Conservation (phyloP, 2,113 vertebrate genomes). For the zebrafish (Danio rerio) region DNA sequence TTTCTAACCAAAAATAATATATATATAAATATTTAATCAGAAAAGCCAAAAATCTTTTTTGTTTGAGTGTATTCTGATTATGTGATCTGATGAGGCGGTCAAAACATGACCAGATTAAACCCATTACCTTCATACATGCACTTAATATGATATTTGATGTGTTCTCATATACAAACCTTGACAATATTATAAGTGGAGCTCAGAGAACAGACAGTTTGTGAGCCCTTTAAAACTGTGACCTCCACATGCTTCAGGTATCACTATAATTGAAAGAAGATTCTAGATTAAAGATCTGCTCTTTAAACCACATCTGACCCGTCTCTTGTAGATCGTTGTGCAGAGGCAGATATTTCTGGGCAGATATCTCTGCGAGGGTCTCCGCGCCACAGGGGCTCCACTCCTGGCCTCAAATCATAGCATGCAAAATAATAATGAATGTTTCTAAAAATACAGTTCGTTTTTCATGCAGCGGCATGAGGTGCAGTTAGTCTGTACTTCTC, state of each 20-base stretch:
- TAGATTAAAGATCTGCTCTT: not conserved
- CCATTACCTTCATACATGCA: no score
- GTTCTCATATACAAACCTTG: no score
- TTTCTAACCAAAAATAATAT: no score
- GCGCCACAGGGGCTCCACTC: not conserved
- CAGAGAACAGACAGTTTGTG: no score
- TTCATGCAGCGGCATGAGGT: not conserved
- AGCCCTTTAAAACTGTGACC: not conserved
- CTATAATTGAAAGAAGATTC: not conserved
- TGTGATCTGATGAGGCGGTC: no score
- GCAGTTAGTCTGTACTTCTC: not conserved
- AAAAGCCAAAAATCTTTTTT: no score
- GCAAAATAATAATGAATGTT: conserved; percentile 8
- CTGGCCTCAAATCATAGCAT: conserved; percentile 16
- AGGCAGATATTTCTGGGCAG: not conserved
- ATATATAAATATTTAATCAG: no score
- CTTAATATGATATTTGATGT: no score
- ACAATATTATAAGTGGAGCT: no score
- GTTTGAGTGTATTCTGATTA: no score
- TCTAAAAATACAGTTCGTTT: not conserved
- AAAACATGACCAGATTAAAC: no score
- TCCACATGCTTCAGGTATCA: not conserved
- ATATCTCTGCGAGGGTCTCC: not conserved
- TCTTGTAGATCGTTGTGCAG: not conserved
- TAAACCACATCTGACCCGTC: not conserved